Conservation (phyloP, 2,113 vertebrate genomes). For the Telmatochromis brachygnathus region DNA sequence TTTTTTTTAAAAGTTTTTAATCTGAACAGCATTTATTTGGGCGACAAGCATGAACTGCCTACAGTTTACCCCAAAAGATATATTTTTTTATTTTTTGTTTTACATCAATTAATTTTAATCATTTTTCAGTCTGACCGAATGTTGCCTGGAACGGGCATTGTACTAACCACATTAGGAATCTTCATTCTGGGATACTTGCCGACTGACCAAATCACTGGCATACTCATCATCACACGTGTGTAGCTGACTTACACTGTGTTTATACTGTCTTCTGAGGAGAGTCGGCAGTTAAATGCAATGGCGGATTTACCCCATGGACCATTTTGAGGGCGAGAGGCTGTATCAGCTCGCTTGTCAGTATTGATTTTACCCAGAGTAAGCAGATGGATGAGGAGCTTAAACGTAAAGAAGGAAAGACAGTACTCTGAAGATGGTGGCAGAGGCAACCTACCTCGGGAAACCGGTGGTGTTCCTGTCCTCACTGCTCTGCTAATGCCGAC, state of each 20-base stretch:
- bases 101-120: not conserved
- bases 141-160: not conserved
- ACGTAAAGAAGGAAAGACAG: not conserved
- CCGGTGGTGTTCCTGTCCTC: not conserved
- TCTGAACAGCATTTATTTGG: not conserved
- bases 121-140: not conserved
- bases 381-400: not conserved
- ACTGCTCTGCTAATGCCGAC: not conserved
- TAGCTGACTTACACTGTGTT: not conserved
- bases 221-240: not conserved
- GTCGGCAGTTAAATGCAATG: not conserved
- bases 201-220: not conserved
- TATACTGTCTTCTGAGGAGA: not conserved
- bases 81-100: not conserved
- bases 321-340: not conserved
- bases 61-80: not conserved
- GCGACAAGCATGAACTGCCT: not conserved
- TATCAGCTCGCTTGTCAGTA: not conserved
- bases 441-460: not conserved
- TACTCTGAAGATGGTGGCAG: not conserved
- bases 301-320: not conserved
- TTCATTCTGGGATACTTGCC: not conserved
- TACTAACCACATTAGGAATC: not conserved
- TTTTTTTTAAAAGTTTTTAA: not conserved
- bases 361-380: not conserved